Conservation (phyloP, 2,113 vertebrate genomes). For the Aspiorhynchus laticeps region DNA sequence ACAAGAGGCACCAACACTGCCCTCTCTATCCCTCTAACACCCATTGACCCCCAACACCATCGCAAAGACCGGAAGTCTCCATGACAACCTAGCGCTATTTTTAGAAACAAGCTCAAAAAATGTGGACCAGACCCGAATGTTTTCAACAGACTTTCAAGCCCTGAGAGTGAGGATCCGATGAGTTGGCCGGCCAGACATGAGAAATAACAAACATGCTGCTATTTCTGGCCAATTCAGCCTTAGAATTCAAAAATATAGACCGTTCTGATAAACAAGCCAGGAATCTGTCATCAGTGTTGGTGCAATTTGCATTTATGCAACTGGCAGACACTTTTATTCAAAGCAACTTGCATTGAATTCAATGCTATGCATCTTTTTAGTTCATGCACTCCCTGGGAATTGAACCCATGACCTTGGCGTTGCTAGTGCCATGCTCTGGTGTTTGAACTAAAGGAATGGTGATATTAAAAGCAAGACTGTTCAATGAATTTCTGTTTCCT, state of each 20-base stretch:
- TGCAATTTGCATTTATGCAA: background rate
- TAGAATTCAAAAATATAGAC: slow-evolving; percentile 8
- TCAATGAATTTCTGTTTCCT: background rate
- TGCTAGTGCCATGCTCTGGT: background rate
- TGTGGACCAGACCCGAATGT: slow-evolving; percentile 64
- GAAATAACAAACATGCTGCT: slow-evolving; percentile 55
- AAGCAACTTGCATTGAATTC: background rate
- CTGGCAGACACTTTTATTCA: background rate
- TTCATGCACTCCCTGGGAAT: background rate
- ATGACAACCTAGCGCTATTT: slow-evolving; percentile 80
- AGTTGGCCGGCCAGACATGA: slow-evolving; percentile 49
- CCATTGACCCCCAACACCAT: slow-evolving; percentile 71
- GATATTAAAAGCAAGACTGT: background rate
- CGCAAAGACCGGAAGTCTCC: slow-evolving; percentile 76
- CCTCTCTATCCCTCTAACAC: slow-evolving; percentile 70
- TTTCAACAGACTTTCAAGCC: slow-evolving; percentile 60
- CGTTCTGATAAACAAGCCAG: background rate
- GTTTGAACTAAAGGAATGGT: background rate
- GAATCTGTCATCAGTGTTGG: background rate
- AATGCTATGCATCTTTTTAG: background rate
- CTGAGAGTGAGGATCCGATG: slow-evolving; percentile 51
- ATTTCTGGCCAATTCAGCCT: slow-evolving; percentile 47
- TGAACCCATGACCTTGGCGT: background rate
- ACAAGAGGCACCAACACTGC: slow-evolving; percentile 70
- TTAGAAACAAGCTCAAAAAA: slow-evolving; percentile 72